phyloP scores from a whole-genome alignment of 2,888 invertebrate species.

The Acleris emargana region DNA sequence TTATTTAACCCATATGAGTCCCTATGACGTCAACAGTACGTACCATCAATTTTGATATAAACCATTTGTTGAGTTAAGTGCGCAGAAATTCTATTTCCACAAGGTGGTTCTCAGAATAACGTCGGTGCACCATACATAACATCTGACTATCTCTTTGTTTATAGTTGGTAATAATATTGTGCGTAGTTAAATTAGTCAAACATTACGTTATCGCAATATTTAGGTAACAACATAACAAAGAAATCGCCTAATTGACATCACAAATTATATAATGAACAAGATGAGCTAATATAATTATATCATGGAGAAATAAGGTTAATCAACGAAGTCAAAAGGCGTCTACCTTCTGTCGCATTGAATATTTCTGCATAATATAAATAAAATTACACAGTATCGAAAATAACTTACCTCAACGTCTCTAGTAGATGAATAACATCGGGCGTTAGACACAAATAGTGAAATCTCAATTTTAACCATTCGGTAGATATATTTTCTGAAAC shows the following conservation, averaged over 20 bases:
- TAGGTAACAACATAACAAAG: slow-evolving; percentile 47
- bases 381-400: slow-evolving; percentile 44
- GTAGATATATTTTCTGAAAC: slow-evolving; percentile 87
- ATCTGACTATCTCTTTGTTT: slow-evolving; percentile 27
- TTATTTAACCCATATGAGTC: not conserved
- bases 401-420: slow-evolving; percentile 84
- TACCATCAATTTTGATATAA: slow-evolving; percentile 35
- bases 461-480: slow-evolving; percentile 91
- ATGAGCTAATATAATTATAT: slow-evolving; percentile 48
- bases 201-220: slow-evolving; percentile 17
- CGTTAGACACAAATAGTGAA: slow-evolving; percentile 88
- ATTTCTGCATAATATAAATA: slow-evolving; percentile 77
- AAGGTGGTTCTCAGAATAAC: slow-evolving; percentile 22
- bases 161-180: slow-evolving; percentile 9
- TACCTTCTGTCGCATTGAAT: slow-evolving; percentile 49
- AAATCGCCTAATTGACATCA: slow-evolving; percentile 47
- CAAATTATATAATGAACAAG: slow-evolving; percentile 43
- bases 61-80: slow-evolving; percentile 3
- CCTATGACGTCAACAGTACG: slow-evolving; percentile 23
- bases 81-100: slow-evolving; percentile 14
- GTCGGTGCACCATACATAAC: slow-evolving; percentile 15
- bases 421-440: slow-evolving; percentile 88
- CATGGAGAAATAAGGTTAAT: slow-evolving; percentile 75
- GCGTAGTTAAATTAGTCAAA: slow-evolving; percentile 11
- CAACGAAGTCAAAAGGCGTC: slow-evolving; percentile 37